Conservation (phyloP, 1,140 invertebrate species). For the Dendroctonus ponderosae region DNA sequence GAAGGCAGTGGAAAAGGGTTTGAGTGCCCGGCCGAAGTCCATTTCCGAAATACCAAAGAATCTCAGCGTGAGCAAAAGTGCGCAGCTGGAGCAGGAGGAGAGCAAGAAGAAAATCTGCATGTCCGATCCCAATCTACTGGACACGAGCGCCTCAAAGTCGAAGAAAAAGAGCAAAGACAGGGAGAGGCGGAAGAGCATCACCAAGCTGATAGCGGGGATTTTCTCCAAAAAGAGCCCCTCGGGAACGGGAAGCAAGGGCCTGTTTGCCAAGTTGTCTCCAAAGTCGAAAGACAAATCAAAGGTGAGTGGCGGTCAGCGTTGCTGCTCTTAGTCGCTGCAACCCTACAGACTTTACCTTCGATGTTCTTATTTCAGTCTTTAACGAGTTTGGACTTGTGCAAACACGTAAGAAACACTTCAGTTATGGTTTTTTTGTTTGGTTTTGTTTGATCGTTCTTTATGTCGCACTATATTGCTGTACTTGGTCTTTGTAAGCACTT, state of each 20-base stretch:
- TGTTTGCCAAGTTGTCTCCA: constrained; percentile 62
- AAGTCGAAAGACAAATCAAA: constrained; percentile 69
- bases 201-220: constrained; percentile 75
- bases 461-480: constrained; percentile 9
- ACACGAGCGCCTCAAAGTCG: constrained; percentile 47
- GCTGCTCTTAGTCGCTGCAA: background rate
- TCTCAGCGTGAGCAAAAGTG: constrained; percentile 4
- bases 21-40: constrained; percentile 41
- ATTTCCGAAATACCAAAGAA: constrained; percentile 40
- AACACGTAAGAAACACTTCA: constrained; percentile 27
- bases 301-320: constrained; percentile 50
- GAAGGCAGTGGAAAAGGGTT: background rate
- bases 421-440: constrained; percentile 7
- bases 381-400: constrained; percentile 25
- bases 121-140: constrained; percentile 61
- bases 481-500: background rate
- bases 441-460: constrained; percentile 2
- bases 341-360: background rate
- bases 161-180: constrained; percentile 60
- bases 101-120: constrained; percentile 49
- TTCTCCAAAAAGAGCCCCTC: constrained; percentile 62
- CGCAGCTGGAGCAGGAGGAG: constrained; percentile 3
- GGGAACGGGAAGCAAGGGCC: constrained; percentile 42
- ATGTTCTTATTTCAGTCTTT: constrained; percentile 26
- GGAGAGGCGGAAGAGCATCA: constrained; percentile 76